Conservation (phyloP, 2,113 vertebrate genomes). For the Psittacara wagleri region DNA sequence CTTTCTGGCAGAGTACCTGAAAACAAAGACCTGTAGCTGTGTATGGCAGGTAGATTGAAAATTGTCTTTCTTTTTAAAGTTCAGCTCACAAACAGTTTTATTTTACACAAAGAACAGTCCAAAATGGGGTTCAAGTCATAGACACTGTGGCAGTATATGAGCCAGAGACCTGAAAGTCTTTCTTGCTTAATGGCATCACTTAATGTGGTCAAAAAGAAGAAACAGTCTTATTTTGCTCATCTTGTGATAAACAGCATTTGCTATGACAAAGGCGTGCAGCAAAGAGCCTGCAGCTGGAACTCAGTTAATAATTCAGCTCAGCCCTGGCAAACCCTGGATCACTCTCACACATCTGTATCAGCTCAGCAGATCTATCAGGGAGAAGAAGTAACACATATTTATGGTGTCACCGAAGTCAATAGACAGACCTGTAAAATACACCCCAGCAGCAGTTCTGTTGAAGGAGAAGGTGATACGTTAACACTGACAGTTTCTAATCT, state of each 20-base stretch:
- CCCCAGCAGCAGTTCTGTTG: background rate
- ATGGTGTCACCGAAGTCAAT: conserved; percentile 8
- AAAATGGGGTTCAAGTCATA: background rate
- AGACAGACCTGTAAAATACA: conserved; percentile 45
- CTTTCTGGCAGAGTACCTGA: background rate
- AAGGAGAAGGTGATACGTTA: conserved; percentile 47
- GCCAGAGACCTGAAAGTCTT: background rate
- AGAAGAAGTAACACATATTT: conserved; percentile 28
- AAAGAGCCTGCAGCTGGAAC: background rate
- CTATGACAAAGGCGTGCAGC: background rate
- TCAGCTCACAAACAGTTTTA: background rate
- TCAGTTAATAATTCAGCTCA: conserved; percentile 22
- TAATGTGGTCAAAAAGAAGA: background rate
- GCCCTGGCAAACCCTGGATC: background rate
- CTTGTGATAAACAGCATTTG: background rate
- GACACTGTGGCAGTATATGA: background rate
- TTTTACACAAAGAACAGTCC: background rate
- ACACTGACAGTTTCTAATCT: conserved; percentile 12
- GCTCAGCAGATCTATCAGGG: background rate
- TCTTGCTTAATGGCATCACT: background rate
- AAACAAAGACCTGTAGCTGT: background rate
- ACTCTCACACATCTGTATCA: background rate
- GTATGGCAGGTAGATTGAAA: background rate
- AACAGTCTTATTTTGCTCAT: background rate
- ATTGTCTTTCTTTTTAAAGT: background rate